Base-by-base conservation (phyloP, 1,140 invertebrate genomes). In the Homarus americanus region DNA sequence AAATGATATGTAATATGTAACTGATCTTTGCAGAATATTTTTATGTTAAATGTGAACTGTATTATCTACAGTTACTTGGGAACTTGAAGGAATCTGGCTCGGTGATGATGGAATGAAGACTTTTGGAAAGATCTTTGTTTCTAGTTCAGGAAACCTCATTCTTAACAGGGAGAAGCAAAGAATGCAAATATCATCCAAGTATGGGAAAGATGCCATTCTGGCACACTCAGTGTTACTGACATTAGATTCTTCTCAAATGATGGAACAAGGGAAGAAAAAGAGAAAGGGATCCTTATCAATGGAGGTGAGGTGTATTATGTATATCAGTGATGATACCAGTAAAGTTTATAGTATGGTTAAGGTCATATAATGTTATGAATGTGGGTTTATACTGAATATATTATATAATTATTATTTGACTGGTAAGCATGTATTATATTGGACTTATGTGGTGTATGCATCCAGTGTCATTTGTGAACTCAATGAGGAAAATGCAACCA, bases 41-140 rank as follows among this genome's bases (percentile, higher is more conserved):
- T 10, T 9, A 49, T 49, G 9, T 49, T 49, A 10, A 49, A 49
- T 9, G 17, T 49, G 44, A 10, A 24, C 49, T 58, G 32, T 44
- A 15, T 73, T 34, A 34, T 40, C 32, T 17, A 40, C 36, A 87
- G 86, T 36, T 36, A 58, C 38, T 2, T 87, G 86, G 86, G 28
- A 63, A 32, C 34, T 78, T 5, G 53, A 80, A n/a, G 86, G 86
- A 79, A 79, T 28, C n/a, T 76, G 75, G 75, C 38, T 44, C 38
- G 72, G 41, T 53, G 24, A 10, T 24, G 76, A 80, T 10, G 34
- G 36, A 20, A 36, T 32, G 24, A 10, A 24, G 7, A n/a, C 5
- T 12, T 32, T 78, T 20, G n/a, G 32, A 20, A 53, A 87, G 38
- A 32, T 36, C 10, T 87, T 80, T 44, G 75, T 5, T 32, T 38